These are phyloP conservation scores for Trachelus tabidus DNA, from an alignment of 2,888 invertebrate species.

Conservation along the genomic window DNA sequence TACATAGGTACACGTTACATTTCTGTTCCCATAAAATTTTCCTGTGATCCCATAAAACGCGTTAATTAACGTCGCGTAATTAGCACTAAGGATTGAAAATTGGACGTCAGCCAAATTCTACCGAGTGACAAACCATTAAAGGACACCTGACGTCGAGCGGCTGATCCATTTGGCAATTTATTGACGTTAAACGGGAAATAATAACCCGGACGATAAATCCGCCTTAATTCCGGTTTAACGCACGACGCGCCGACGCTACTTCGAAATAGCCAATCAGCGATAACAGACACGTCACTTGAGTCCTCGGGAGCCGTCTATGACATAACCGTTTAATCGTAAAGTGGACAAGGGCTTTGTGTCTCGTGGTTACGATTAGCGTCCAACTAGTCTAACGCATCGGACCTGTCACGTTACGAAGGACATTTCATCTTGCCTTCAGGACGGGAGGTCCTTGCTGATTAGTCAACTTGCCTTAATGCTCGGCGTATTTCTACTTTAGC, in stretches of 20 bases:
- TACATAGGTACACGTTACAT: neutral
- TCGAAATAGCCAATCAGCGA: slow-evolving; percentile 46
- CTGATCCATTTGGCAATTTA: slow-evolving; percentile 40
- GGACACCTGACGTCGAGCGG: neutral
- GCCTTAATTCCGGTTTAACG: slow-evolving; percentile 43
- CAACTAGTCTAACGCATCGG: neutral
- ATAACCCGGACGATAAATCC: slow-evolving; percentile 50
- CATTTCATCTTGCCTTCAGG: neutral
- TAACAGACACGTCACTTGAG: slow-evolving; percentile 47
- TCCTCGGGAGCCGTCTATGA: slow-evolving; percentile 20
- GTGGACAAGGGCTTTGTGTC: neutral
- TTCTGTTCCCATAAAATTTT: neutral
- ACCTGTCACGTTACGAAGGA: neutral
- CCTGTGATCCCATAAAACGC: neutral
- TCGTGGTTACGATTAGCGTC: neutral
- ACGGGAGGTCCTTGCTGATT: neutral
- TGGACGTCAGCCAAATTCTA: neutral
- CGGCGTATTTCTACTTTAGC: neutral
- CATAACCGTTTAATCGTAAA: slow-evolving; percentile 36
- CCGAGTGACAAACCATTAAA: slow-evolving; percentile 1
- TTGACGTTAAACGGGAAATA: slow-evolving; percentile 50
- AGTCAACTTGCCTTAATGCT: neutral
- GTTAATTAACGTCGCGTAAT: neutral
- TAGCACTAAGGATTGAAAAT: slow-evolving; percentile 1
- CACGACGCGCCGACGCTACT: neutral